Evolutionary conservation across 64 coral and sea anemone species (phyloP).

Genomic region (Dendronephthya gigantea): DNA sequence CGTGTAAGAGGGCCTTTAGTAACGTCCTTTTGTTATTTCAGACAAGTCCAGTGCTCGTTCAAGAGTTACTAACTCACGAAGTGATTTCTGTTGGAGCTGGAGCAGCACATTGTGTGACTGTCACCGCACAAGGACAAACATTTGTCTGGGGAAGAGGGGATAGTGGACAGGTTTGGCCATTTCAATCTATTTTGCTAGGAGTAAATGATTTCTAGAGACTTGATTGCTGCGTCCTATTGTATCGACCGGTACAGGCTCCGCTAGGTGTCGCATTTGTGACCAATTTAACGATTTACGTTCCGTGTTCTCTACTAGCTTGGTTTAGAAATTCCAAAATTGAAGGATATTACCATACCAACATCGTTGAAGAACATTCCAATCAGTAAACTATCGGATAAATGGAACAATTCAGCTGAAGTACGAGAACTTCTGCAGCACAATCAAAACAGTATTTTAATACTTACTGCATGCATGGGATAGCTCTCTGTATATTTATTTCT

Average conservation of each 20-base stretch:
- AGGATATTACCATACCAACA: slow-evolving; percentile 51
- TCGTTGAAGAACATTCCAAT: slow-evolving; percentile 57
- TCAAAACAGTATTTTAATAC: too few relatives aligned
- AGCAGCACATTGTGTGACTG: slow-evolving; percentile 87
- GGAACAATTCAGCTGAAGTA: background rate
- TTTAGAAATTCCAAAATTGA: slow-evolving; percentile 49
- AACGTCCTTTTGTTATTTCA: slow-evolving; percentile 3
- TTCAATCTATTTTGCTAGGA: too few relatives aligned
- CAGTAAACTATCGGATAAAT: background rate
- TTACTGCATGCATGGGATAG: too few relatives aligned
- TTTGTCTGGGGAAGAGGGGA: slow-evolving; percentile 90
- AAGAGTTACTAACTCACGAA: slow-evolving; percentile 44
- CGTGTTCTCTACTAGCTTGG: slow-evolving; percentile 49
- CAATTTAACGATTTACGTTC: too few relatives aligned
- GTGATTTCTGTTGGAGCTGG: slow-evolving; percentile 52
- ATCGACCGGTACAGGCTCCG: background rate
- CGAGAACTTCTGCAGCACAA: too few relatives aligned
- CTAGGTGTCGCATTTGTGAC: too few relatives aligned
- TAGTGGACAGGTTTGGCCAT: slow-evolving; percentile 59
- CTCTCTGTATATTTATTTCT: background rate
- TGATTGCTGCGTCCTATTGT: too few relatives aligned
- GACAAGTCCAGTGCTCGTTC: slow-evolving; percentile 42
- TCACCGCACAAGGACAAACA: slow-evolving; percentile 64
- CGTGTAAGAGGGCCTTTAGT: too few relatives aligned
- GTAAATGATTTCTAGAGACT: too few relatives aligned